phyloP scores from a whole-genome alignment of 2,113 vertebrate species.

The Ia io region DNA sequence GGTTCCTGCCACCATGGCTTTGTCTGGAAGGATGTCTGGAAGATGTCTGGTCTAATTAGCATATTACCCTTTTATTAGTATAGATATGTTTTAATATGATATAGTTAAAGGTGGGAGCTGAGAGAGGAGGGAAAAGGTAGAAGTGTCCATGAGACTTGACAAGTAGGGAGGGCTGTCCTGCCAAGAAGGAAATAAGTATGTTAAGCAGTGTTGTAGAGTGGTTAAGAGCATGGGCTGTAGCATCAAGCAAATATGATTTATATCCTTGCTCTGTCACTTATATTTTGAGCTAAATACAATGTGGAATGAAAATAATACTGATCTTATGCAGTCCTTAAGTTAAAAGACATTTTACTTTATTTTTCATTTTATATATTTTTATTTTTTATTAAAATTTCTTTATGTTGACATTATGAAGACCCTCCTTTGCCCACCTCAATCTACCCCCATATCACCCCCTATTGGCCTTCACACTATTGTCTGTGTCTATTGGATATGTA shows the following conservation, averaged over 20 bases:
- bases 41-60: too few species aligned
- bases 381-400: too few species aligned
- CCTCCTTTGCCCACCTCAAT: too few species aligned
- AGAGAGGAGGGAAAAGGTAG: neutral
- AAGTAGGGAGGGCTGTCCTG: neutral
- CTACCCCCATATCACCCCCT: too few species aligned
- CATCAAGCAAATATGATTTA: neutral
- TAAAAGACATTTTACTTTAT: neutral
- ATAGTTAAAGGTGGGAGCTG: neutral
- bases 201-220: neutral
- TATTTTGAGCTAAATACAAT: conserved; percentile 4
- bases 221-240: neutral
- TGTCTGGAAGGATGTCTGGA: too few species aligned
- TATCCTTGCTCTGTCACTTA: neutral
- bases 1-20: too few species aligned
- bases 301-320: conserved; percentile 16
- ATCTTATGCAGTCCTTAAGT: neutral
- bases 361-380: too few species aligned
- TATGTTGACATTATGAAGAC: too few species aligned
- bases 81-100: neutral
- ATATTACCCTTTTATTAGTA: too few species aligned
- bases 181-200: neutral
- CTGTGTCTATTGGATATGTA: too few species aligned
- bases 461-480: too few species aligned
- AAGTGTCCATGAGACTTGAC: neutral